Evolutionary conservation across 37 sponge, comb jelly and placozoan species (phyloP).

Genomic region (Spongia lamella): DNA sequence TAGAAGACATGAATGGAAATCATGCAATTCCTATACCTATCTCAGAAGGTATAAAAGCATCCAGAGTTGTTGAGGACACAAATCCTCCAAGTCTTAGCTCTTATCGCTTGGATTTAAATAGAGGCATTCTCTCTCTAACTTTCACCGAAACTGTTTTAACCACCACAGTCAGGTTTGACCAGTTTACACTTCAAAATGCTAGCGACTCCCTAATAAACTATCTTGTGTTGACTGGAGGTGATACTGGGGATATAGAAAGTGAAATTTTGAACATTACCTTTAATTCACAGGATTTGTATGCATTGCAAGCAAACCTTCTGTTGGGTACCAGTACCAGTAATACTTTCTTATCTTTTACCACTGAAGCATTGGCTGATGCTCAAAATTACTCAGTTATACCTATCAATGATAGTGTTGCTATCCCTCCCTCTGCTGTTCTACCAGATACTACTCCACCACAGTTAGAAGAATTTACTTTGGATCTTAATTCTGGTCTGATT

Average conservation of each 20-base stretch:
- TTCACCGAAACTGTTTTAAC: slow-evolving; percentile 83
- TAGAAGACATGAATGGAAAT: slow-evolving; percentile 68
- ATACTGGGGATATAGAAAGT: slow-evolving; percentile 32
- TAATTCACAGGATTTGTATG: slow-evolving; percentile 41
- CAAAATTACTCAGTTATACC: slow-evolving; percentile 49
- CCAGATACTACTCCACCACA: slow-evolving; percentile 68
- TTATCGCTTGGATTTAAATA: slow-evolving; percentile 69
- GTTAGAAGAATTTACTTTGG: slow-evolving; percentile 60
- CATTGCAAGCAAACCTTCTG: slow-evolving; percentile 45
- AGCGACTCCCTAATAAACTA: slow-evolving; percentile 20
- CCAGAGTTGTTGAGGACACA: slow-evolving; percentile 55
- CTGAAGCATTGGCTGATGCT: slow-evolving; percentile 59
- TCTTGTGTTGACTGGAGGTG: slow-evolving; percentile 72
- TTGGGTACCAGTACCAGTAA: slow-evolving; percentile 46
- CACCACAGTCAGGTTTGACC: slow-evolving; percentile 48
- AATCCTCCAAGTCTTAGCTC: slow-evolving; percentile 67
- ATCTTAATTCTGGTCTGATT: slow-evolving; percentile 68
- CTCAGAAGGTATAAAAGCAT: slow-evolving; percentile 50
- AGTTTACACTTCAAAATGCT: slow-evolving; percentile 64
- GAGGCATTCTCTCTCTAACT: slow-evolving; percentile 66
- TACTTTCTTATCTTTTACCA: slow-evolving; percentile 74
- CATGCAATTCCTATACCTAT: slow-evolving; percentile 32
- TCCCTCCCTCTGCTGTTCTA: slow-evolving; percentile 7
- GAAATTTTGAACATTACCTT: slow-evolving; percentile 62
- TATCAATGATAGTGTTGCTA: slow-evolving; percentile 24